Conservation (phyloP, 2,113 vertebrate genomes). For the Neodon shergylaensis region DNA sequence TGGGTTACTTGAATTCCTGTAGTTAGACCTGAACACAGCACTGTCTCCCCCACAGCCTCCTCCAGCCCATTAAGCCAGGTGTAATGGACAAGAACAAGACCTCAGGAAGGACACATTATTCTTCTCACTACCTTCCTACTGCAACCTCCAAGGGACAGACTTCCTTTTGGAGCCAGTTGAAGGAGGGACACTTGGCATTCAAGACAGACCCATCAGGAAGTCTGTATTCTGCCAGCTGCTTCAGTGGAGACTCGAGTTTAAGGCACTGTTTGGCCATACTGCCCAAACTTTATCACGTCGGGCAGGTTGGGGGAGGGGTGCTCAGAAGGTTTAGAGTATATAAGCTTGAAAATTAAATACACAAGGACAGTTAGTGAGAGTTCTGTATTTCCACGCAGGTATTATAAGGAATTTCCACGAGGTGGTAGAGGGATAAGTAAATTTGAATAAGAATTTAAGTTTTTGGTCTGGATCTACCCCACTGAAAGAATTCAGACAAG, state of each 20-base stretch:
- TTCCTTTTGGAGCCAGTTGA: background rate
- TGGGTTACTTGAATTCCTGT: background rate
- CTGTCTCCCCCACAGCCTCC: background rate
- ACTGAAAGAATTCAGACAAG: background rate
- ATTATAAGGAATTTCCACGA: background rate
- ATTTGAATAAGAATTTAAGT: constrained; percentile 33
- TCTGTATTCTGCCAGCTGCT: background rate
- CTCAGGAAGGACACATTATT: background rate
- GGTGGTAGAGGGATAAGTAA: background rate
- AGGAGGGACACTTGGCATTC: background rate
- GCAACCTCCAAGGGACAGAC: background rate
- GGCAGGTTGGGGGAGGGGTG: no score
- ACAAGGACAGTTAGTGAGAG: background rate
- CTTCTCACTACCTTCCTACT: background rate
- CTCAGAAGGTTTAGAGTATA: background rate
- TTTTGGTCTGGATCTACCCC: background rate
- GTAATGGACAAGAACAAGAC: background rate
- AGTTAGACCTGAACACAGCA: background rate
- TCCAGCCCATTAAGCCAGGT: background rate
- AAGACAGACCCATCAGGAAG: background rate
- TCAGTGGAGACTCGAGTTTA: background rate
- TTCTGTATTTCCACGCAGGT: background rate
- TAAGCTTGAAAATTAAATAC: background rate
- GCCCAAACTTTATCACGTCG: background rate
- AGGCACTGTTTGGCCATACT: background rate